phyloP scores from a whole-genome alignment of 2,797 vertebrate genomes.

The Platyrinchus mystaceus region DNA sequence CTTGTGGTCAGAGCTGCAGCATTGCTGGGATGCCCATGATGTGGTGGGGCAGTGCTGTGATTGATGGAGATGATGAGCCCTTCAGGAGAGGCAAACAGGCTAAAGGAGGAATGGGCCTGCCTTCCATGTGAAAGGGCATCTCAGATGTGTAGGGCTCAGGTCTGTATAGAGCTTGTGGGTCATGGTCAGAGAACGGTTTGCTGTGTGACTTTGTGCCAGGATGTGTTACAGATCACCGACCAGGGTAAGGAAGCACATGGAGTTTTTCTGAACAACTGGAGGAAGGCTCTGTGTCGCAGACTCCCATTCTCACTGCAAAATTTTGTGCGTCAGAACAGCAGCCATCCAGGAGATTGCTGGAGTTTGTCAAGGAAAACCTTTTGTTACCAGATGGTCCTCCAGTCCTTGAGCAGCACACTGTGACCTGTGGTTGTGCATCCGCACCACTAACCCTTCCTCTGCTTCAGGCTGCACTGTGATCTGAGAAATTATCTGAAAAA shows the following conservation, averaged over 20 bases:
- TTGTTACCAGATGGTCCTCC: neutral
- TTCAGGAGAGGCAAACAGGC: neutral
- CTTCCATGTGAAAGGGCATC: neutral
- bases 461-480: neutral
- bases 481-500: neutral
- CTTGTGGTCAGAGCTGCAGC: neutral
- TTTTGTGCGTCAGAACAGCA: neutral
- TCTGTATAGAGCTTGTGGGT: rapidly evolving
- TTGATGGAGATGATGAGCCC: rapidly evolving
- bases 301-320: neutral
- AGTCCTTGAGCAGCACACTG: neutral
- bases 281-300: neutral
- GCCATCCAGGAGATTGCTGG: neutral
- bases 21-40: neutral
- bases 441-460: neutral
- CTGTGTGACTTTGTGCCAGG: neutral
- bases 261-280: neutral
- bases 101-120: neutral
- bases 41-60: neutral
- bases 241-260: neutral
- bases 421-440: neutral
- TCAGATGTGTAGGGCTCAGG: neutral
- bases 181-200: neutral
- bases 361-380: neutral
- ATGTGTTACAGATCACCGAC: neutral